A percentile compares a stretch with the other conserved stretches of the same genome.
These are phyloP conservation scores for Molossus alvarezi DNA, from an alignment of 2,797 vertebrate species.

Conservation along the genomic window DNA sequence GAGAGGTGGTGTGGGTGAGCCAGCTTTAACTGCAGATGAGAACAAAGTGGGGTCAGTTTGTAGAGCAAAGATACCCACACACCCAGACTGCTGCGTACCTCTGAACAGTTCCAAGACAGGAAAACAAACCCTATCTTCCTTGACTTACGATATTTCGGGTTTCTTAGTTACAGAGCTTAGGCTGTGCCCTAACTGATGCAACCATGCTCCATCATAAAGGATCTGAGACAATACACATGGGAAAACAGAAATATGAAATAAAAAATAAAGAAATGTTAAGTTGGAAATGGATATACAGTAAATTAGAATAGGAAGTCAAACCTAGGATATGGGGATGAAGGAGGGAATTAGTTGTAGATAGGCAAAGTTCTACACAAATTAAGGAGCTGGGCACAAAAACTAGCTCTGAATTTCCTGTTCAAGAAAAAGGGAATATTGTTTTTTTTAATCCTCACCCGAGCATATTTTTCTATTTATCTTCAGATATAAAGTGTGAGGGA, in stretches of 20 bases:
- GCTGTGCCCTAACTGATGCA: neutral
- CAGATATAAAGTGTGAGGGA: too few relatives aligned
- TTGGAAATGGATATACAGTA: neutral
- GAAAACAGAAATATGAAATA: neutral
- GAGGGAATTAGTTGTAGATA: neutral
- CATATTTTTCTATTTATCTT: too few relatives aligned
- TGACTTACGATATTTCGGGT: too few relatives aligned
- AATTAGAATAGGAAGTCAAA: slow-evolving; percentile 21
- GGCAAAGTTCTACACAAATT: neutral
- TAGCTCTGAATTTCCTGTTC: slow-evolving; percentile 42
- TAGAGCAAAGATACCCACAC: neutral
- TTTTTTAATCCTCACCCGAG: too few relatives aligned
- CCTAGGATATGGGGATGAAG: neutral
- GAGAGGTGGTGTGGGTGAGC: neutral
- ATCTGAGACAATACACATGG: neutral
- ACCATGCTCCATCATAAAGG: slow-evolving; percentile 1
- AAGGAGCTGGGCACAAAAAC: slow-evolving; percentile 4
- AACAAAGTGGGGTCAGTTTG: neutral
- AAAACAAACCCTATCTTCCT: neutral
- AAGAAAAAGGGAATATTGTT: slow-evolving; percentile 43
- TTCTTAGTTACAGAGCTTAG: neutral
- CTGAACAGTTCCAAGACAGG: neutral
- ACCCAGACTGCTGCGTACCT: neutral
- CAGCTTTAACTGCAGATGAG: neutral
- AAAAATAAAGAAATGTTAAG: neutral